A percentile compares a stretch with the other conserved stretches of the same genome.
Evolutionary conservation across 2,113 vertebrate genomes (phyloP).

Genomic region (Boleophthalmus pectinirostris): DNA sequence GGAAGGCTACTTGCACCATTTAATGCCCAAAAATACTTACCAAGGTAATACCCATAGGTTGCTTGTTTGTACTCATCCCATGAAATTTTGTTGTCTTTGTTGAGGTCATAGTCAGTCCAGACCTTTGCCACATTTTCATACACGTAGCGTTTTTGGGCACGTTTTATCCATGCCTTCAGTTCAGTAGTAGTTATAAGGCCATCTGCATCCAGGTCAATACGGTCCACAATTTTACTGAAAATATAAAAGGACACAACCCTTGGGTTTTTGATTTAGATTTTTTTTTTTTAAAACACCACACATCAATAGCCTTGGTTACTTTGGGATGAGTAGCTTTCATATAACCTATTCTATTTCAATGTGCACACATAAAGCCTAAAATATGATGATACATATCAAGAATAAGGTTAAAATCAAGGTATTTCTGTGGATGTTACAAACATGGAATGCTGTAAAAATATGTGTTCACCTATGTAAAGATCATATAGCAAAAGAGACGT

Average conservation of each 20-base stretch:
- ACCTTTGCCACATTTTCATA: constrained; percentile 96
- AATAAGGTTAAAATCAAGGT: background rate
- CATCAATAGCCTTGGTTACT: background rate
- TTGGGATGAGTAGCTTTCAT: too few relatives aligned
- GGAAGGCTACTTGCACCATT: background rate
- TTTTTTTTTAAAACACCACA: background rate
- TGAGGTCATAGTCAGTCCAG: constrained; percentile 94
- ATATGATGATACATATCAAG: background rate
- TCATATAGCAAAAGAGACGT: too few relatives aligned
- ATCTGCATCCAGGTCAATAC: constrained; percentile 87
- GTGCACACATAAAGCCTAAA: background rate
- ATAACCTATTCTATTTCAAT: background rate
- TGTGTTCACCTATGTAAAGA: too few relatives aligned
- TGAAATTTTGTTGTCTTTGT: constrained; percentile 92
- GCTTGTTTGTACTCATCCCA: constrained; percentile 99
- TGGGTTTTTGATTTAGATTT: background rate
- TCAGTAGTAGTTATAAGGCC: constrained; percentile 87
- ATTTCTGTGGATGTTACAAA: too few relatives aligned
- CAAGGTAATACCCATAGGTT: constrained; percentile 95
- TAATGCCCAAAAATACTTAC: constrained; percentile 69
- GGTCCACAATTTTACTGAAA: constrained; percentile 90
- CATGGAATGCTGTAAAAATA: too few relatives aligned
- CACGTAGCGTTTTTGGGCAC: constrained; percentile 96
- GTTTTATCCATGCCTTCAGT: constrained; percentile 93
- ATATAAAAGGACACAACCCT: background rate